phyloP scores from a whole-genome alignment of 2,113 vertebrate genomes.

The Cyphomyrus discorhynchus region DNA sequence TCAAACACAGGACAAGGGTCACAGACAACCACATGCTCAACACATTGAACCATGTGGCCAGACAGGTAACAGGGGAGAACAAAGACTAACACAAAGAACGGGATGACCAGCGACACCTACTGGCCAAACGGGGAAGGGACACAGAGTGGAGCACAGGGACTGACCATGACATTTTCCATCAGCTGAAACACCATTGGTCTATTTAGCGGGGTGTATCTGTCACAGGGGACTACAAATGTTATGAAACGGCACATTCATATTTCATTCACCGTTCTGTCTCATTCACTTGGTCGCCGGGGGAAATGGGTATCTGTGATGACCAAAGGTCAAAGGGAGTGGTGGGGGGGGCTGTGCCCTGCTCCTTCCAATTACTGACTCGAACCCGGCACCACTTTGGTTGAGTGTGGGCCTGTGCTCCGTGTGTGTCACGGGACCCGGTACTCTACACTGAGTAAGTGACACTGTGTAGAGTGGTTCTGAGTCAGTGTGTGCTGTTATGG shows the following conservation, averaged over 20 bases:
- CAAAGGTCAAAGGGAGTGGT: neutral
- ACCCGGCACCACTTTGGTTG: neutral
- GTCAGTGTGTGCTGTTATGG: neutral
- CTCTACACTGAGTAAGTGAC: too few species aligned
- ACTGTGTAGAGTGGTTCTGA: neutral
- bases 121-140: too few species aligned
- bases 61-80: too few species aligned
- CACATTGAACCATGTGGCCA: too few species aligned
- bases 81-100: too few species aligned
- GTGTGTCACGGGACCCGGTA: too few species aligned
- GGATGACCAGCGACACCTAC: too few species aligned
- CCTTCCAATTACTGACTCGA: neutral
- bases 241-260: constrained; percentile 39
- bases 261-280: constrained; percentile 37
- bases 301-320: neutral
- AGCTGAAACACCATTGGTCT: neutral
- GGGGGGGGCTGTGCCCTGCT: neutral
- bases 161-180: neutral
- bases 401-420: neutral
- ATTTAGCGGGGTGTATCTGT: neutral
- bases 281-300: neutral
- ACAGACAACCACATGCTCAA: too few species aligned
- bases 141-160: too few species aligned
- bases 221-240: constrained; percentile 49
- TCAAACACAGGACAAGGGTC: too few species aligned